Conservation (phyloP, 2,888 invertebrate species). For the Magallana nippona region DNA sequence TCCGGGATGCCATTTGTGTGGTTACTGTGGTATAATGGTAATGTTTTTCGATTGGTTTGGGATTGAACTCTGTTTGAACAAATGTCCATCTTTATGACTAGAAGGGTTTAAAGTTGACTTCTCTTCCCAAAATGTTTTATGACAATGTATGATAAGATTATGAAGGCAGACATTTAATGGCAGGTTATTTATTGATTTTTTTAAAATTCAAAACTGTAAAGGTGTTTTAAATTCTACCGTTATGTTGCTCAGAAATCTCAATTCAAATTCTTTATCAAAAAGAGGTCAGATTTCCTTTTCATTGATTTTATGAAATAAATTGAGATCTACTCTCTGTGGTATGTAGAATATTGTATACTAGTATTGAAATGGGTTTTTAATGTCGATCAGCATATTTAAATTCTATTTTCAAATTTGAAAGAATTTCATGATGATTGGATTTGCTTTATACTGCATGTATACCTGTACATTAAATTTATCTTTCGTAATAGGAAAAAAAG, state of each 20-base stretch:
- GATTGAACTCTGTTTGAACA: too few relatives aligned
- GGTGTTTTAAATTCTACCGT: not conserved
- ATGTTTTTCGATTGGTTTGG: too few relatives aligned
- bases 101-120: not conserved
- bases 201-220: not conserved
- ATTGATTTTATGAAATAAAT: not conserved
- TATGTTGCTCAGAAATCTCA: not conserved
- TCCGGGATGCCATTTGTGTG: too few relatives aligned
- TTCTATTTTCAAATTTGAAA: too few relatives aligned
- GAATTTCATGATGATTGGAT: too few relatives aligned
- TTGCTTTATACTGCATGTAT: too few relatives aligned
- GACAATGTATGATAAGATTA: conserved; percentile 18
- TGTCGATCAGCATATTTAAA: too few relatives aligned
- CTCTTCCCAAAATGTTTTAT: not conserved
- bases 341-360: too few relatives aligned
- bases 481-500: too few relatives aligned
- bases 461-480: too few relatives aligned
- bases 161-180: not conserved
- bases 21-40: too few relatives aligned
- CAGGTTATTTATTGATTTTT: not conserved
- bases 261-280: not conserved
- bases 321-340: not conserved
- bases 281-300: conserved; percentile 8
- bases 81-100: conserved; percentile 11
- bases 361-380: too few relatives aligned